Evolutionary conservation across 1,140 invertebrate species (phyloP).

Genomic region (Cotesia vestalis): DNA sequence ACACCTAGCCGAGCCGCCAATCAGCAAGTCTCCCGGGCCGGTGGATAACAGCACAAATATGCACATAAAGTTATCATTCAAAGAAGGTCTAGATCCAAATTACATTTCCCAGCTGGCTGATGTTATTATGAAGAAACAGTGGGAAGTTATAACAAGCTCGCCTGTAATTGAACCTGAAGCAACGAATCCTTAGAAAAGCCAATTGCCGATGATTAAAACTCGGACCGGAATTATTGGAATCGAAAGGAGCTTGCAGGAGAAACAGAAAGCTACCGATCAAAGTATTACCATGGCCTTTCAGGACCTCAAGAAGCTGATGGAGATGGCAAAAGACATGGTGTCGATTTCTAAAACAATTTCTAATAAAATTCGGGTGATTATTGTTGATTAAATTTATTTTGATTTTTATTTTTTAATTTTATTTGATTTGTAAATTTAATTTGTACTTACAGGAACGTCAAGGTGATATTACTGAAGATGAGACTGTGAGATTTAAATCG

Average conservation of each 20-base stretch:
- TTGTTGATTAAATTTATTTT: slow-evolving; percentile 30
- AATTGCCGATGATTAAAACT: slow-evolving; percentile 71
- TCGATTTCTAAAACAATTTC: slow-evolving; percentile 90
- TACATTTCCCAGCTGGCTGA: slow-evolving; percentile 75
- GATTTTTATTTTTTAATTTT: slow-evolving; percentile 3
- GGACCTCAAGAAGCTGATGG: slow-evolving; percentile 94
- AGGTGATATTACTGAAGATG: slow-evolving; percentile 96
- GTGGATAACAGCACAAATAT: slow-evolving; percentile 75
- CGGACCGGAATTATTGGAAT: slow-evolving; percentile 94
- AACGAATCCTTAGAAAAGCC: slow-evolving; percentile 47
- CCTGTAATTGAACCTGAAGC: slow-evolving; percentile 28
- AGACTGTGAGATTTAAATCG: slow-evolving; percentile 95
- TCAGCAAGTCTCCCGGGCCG: slow-evolving; percentile 78
- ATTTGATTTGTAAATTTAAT: too few relatives aligned
- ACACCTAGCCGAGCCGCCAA: slow-evolving; percentile 74
- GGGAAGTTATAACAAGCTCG: slow-evolving; percentile 66
- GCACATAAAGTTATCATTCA: slow-evolving; percentile 88
- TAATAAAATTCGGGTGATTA: slow-evolving; percentile 83
- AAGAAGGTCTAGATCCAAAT: slow-evolving; percentile 79
- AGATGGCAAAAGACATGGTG: slow-evolving; percentile 98
- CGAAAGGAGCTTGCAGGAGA: slow-evolving; percentile 89
- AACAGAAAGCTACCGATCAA: slow-evolving; percentile 88
- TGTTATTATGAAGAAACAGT: slow-evolving; percentile 70
- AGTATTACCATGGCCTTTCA: slow-evolving; percentile 94
- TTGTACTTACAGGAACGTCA: slow-evolving; percentile 80